Conservation (phyloP, 2,888 invertebrate species). For the Anticlea derivata region DNA sequence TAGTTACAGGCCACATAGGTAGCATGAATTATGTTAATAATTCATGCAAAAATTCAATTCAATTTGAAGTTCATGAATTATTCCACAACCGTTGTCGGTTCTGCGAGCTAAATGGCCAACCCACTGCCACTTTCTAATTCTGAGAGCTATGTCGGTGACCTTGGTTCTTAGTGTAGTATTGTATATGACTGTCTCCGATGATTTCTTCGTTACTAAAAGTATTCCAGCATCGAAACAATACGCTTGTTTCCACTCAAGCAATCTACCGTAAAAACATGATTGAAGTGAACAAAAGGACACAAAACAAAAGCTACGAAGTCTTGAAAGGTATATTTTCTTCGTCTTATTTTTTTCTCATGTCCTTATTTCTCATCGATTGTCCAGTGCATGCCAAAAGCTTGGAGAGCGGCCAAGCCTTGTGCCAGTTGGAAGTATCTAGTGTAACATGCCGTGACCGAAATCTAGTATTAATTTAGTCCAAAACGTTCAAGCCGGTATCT, state of each 20-base stretch:
- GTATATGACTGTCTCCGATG: too few relatives aligned
- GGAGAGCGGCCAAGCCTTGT: conserved; percentile 26
- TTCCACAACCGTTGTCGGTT: too few relatives aligned
- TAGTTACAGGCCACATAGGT: too few relatives aligned
- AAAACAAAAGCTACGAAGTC: conserved; percentile 1
- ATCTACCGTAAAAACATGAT: conserved; percentile 4
- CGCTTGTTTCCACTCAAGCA: background rate
- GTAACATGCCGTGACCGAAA: conserved; percentile 1
- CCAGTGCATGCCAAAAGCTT: conserved; percentile 5
- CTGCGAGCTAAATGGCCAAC: too few relatives aligned
- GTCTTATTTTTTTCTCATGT: conserved; percentile 10
- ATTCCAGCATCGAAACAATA: too few relatives aligned
- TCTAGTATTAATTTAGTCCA: background rate
- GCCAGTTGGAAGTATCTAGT: background rate
- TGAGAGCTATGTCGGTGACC: too few relatives aligned
- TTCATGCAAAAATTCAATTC: too few relatives aligned
- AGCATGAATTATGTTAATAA: too few relatives aligned
- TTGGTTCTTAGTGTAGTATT: too few relatives aligned
- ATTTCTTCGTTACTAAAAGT: too few relatives aligned
- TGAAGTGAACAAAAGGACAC: conserved; percentile 9
- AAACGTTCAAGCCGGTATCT: background rate
- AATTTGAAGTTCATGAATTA: too few relatives aligned
- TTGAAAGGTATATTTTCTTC: conserved; percentile 7
- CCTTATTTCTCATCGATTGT: conserved; percentile 29
- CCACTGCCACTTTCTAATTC: too few relatives aligned